Conservation (phyloP, 1,140 invertebrate genomes). For the Triops longicaudatus region DNA sequence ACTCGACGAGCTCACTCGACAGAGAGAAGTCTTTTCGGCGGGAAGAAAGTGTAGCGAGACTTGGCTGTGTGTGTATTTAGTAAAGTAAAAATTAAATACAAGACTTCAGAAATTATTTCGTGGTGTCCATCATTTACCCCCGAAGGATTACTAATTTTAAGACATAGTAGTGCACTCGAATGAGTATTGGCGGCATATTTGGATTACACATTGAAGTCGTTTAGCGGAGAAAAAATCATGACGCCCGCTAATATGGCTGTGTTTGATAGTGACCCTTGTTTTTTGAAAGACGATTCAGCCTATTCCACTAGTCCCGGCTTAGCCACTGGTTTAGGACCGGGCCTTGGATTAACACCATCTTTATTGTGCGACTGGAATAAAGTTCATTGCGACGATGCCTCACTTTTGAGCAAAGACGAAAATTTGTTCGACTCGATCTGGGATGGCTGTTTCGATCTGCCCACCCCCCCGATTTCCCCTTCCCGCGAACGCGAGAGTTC, state of each 20-base stretch:
- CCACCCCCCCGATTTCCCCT: slow-evolving; percentile 26
- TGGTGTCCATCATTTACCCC: not conserved
- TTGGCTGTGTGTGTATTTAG: not conserved
- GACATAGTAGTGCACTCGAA: not conserved
- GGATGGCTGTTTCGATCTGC: slow-evolving; percentile 19
- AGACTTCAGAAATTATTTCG: not conserved
- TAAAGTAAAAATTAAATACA: not conserved
- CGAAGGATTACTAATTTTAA: not conserved
- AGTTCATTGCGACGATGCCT: not conserved
- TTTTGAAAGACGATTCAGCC: slow-evolving; percentile 3
- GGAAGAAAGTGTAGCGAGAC: not conserved
- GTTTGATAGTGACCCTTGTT: slow-evolving; percentile 1
- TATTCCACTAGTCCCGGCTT: not conserved
- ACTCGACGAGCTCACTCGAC: not conserved
- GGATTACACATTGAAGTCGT: not conserved
- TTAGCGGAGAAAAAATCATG: not conserved
- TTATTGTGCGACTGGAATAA: not conserved
- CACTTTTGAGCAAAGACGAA: not conserved
- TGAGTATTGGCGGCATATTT: not conserved
- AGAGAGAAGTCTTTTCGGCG: not conserved
- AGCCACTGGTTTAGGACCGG: not conserved
- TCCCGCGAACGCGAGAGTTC: slow-evolving; percentile 13
- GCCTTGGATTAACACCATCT: not conserved
- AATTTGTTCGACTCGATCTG: not conserved
- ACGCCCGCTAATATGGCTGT: not conserved